Base-by-base conservation (phyloP, 2,888 invertebrate species). In the Pediacus dermestoides region DNA sequence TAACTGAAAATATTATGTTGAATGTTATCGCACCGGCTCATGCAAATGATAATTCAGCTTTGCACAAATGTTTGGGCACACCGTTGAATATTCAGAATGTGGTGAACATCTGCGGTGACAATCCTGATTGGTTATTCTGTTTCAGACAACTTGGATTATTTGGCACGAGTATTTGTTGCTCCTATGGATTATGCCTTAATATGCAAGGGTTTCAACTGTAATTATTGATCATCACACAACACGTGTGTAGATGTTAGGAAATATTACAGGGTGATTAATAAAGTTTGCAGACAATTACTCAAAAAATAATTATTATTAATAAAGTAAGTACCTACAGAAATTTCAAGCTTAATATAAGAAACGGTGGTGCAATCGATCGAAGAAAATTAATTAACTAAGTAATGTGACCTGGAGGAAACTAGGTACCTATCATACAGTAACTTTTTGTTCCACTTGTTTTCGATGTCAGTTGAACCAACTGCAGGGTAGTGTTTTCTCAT, bases 111-210 rank as follows among this genome's bases (percentile, higher is more conserved):
- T 64, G 64, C 57, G 60, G 60, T 58, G 59, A 63, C 63, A 63
- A 60, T 52, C 56, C 58, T 51, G 58, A 61, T 61, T 61, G 61
- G 61, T 61, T 59, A 62, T 61, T 63, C 61, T 52, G 61, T 61
- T 62, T 57, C 58, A 58, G 55, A 51, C 51, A 53, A 52, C 51
- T 53, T 48, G 58, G 55, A 61, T 61, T 60, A 63, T 60, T 59
- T 53, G 23, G 31, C 42, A 48, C 48, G 44, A 42, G 49, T 52
- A 49, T 54, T 54, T 49, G 49, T 48, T 48, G 42, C 46, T 52
- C 41, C 42, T 46, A 42, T 25, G 48, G 53, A 50, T 53, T 52
- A 52, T 39, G 50, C 44, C 38, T 31, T 28, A 28, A 23, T 23
- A 23, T 23, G 23, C 10, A 10, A n/a, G 23, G 23, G 9, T 23